These are phyloP conservation scores for Chamaetylas fuelleborni DNA, from an alignment of 2,113 vertebrate species.

Conservation along the genomic window DNA sequence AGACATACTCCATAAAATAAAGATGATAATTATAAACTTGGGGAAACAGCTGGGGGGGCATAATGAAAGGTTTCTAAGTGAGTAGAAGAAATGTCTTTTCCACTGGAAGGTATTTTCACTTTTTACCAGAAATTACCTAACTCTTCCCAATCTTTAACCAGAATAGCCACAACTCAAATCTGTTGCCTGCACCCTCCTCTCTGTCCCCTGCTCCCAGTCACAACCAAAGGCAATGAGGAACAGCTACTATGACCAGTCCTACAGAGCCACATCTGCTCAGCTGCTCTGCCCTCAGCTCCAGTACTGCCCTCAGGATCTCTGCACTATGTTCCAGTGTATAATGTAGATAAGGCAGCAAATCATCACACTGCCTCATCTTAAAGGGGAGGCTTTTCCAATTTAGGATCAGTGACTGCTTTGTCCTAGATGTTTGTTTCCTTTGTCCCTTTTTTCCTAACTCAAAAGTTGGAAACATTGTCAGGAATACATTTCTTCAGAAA, in stretches of 20 bases:
- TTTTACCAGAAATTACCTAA: background rate
- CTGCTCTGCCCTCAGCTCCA: background rate
- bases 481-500: background rate
- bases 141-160: background rate
- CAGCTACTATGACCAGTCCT: background rate
- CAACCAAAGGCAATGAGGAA: background rate
- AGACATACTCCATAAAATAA: background rate
- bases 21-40: background rate
- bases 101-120: background rate
- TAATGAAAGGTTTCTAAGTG: background rate
- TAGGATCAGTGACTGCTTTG: background rate
- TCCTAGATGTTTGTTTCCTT: conserved; percentile 24
- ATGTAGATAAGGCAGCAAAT: background rate
- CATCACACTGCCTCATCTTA: background rate
- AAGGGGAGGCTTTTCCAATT: background rate
- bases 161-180: background rate
- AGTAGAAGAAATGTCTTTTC: background rate
- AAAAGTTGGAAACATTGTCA: conserved; percentile 25
- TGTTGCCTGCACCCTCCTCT: background rate
- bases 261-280: background rate
- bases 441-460: background rate
- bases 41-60: background rate
- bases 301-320: background rate
- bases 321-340: rapidly evolving
- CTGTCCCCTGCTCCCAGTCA: background rate